phyloP scores from a whole-genome alignment of 2,113 vertebrate species.

The Capricornis sumatraensis region DNA sequence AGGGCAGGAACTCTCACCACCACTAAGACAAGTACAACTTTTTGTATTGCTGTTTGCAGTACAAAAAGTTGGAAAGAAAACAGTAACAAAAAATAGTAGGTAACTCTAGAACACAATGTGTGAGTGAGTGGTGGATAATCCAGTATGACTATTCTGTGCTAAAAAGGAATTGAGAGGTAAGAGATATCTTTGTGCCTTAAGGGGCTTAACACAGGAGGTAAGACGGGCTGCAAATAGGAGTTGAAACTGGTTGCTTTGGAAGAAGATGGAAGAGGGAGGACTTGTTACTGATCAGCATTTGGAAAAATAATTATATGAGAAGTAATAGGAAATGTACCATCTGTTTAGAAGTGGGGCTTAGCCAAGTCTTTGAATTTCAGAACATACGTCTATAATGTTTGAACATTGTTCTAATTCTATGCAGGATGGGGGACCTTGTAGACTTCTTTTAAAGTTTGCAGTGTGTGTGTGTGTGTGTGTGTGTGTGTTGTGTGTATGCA shows the following conservation, averaged over 20 bases:
- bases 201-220: background rate
- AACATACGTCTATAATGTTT: background rate
- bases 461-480: background rate
- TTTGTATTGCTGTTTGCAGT: background rate
- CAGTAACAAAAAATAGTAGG: background rate
- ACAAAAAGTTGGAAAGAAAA: background rate
- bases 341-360: background rate
- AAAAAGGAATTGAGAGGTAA: background rate
- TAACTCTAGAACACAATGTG: background rate
- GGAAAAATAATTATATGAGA: background rate
- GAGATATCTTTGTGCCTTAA: background rate
- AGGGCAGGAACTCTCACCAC: background rate
- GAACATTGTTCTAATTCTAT: background rate
- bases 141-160: background rate
- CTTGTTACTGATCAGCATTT: background rate
- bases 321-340: background rate
- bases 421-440: background rate
- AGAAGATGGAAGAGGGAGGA: background rate
- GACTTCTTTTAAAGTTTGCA: background rate
- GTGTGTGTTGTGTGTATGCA: background rate
- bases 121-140: background rate
- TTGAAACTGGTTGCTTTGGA: background rate
- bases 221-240: background rate
- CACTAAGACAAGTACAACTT: background rate
- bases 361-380: background rate